Evolutionary conservation across 2,888 invertebrate genomes (phyloP), one percentile per base, ranked within the genome.

Genomic region (Stenodema calcarata): DNA sequence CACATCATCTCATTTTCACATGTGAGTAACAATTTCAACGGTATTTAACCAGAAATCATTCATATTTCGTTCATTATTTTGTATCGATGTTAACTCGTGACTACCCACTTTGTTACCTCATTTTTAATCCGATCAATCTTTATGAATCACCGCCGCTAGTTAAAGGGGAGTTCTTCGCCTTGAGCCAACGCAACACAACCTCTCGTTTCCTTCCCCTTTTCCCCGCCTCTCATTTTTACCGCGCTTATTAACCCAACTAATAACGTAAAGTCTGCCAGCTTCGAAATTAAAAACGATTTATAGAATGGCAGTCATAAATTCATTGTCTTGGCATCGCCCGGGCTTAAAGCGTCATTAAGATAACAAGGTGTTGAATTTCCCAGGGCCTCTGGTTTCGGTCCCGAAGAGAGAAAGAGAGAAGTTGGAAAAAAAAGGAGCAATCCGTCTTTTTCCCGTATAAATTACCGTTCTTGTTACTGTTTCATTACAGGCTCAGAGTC

Each of bases 221-320:
- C 50, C 54, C n/a, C n/a, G n/a, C n/a, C n/a, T n/a, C 54, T n/a
- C 54, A 54, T 23, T 62, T 62, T 62, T 62, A 62, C 62, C 62
- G 62, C 76, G 83, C 83, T 84, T 84, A 84, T 73, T 73, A 84
- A 47, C 84, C 73, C 42, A 44, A 44, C 84, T 84, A 84, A 84
- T 84, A 73, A 27, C 75, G 44, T 84, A 84, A 62, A 47, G 42
- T 73, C 73, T 78, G 70, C 73, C 84, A 73, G 47, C 9, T 27
- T 86, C 44, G 44, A 69, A 86, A 86, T 86, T 86, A 86, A 86
- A 86, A 86, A 86, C 79, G 86, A 86, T 86, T 86, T 86, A 86
- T 86, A 86, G 79, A 79, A 79, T 42, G 78, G 69, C 79, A 27
- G 75, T 44, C 70, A 84, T 84, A 84, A 84, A 84, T 84, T 84